A percentile compares a stretch with the other conserved stretches of the same genome.
Conservation (phyloP, 2,113 vertebrate species). For the Psephotus haematonotus region DNA sequence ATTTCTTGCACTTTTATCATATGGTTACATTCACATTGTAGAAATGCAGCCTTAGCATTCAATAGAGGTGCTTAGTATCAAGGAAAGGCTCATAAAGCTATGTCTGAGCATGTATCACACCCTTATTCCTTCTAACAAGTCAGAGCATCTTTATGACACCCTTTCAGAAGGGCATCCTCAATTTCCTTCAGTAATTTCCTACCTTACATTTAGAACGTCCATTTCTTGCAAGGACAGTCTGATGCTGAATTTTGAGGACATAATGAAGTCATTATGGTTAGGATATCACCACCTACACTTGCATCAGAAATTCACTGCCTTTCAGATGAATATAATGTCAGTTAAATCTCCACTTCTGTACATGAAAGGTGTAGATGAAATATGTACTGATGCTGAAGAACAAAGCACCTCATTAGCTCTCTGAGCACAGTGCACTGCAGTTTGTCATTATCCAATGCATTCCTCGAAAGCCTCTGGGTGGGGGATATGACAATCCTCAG, state of each 20-base stretch:
- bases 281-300: background rate
- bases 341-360: background rate
- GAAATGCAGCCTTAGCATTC: background rate
- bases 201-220: background rate
- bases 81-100: background rate
- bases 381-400: background rate
- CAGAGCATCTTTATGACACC: background rate
- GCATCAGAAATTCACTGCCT: background rate
- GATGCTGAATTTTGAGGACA: background rate
- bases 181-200: background rate
- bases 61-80: background rate
- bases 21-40: background rate
- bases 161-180: background rate
- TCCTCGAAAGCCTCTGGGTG: background rate
- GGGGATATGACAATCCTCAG: background rate
- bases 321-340: background rate
- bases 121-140: background rate
- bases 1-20: background rate
- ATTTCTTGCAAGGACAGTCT: background rate
- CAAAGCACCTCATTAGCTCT: slow-evolving; percentile 71
- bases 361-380: background rate
- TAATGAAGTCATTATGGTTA: background rate
- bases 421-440: slow-evolving; percentile 59
- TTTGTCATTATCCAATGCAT: slow-evolving; percentile 19
- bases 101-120: background rate